Conservation (phyloP, 2,888 invertebrate genomes). For the Mythimna pallens region DNA sequence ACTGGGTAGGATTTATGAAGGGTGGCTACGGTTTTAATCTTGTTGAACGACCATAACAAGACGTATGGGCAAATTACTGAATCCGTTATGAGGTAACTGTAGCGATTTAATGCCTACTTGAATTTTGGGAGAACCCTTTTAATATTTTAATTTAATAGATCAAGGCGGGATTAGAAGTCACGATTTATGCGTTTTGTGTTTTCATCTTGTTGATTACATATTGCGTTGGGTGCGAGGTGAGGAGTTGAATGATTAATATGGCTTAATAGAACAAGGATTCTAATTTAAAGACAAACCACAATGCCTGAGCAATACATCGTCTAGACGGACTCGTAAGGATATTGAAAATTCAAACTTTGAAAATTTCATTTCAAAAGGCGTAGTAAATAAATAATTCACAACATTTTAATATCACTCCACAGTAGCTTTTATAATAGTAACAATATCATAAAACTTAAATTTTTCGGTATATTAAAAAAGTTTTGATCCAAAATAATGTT, state of each 20-base stretch:
- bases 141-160: conserved; percentile 83
- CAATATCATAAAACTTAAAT: conserved; percentile 35
- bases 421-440: conserved; percentile 33
- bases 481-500: conserved; percentile 24
- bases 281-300: conserved; percentile 10
- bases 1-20: conserved; percentile 87
- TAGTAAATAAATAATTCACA: conserved; percentile 21
- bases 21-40: conserved; percentile 88
- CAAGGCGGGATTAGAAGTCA: conserved; percentile 71
- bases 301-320: not conserved
- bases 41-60: conserved; percentile 88
- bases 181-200: conserved; percentile 70
- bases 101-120: conserved; percentile 85
- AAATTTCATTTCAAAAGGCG: conserved; percentile 6
- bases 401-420: conserved; percentile 14
- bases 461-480: conserved; percentile 14
- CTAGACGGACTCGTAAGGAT: not conserved
- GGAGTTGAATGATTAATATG: conserved; percentile 34
- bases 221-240: conserved; percentile 45
- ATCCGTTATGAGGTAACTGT: conserved; percentile 84
- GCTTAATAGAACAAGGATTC: conserved; percentile 22
- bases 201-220: conserved; percentile 60
- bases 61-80: conserved; percentile 89
- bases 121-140: conserved; percentile 81
- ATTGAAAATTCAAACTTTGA: not conserved